Conservation (phyloP, 2,797 vertebrate species). For the Dryobates pubescens region DNA sequence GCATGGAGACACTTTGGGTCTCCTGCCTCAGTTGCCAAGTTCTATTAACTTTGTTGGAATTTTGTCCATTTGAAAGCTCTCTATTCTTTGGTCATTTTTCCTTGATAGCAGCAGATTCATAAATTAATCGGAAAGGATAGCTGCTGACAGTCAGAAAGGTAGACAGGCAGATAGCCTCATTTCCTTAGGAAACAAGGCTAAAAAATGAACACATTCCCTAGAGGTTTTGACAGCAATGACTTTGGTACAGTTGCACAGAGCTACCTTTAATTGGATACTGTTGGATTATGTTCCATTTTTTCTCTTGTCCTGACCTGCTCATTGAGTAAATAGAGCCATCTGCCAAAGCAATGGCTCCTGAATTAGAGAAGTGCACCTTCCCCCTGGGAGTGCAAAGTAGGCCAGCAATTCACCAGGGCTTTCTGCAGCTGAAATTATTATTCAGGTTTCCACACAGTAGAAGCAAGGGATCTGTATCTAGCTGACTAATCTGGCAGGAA, state of each 20-base stretch:
- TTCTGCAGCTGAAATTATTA: constrained; percentile 53
- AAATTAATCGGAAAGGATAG: neutral
- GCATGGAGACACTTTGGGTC: neutral
- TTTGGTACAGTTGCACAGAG: constrained; percentile 36
- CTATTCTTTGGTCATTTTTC: neutral
- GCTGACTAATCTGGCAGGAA: constrained; percentile 46
- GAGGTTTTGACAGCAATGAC: constrained; percentile 36
- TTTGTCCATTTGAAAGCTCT: neutral
- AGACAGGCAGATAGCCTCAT: constrained; percentile 42
- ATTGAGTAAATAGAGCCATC: constrained; percentile 61
- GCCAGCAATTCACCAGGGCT: constrained; percentile 50
- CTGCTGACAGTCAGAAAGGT: constrained; percentile 33
- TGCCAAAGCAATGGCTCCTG: constrained; percentile 60
- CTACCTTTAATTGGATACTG: constrained; percentile 60
- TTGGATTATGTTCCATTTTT: constrained; percentile 55
- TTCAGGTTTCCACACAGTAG: constrained; percentile 51
- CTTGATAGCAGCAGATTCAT: neutral
- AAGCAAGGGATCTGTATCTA: constrained; percentile 31
- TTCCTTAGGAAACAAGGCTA: constrained; percentile 59
- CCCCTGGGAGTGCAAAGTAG: constrained; percentile 54
- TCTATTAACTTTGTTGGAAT: neutral
- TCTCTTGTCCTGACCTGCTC: constrained; percentile 57
- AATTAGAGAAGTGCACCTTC: constrained; percentile 44
- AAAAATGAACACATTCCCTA: constrained; percentile 26
- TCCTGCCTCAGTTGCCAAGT: neutral